Conservation (phyloP, 2,888 invertebrate species). For the Ypsolopha scabrella region DNA sequence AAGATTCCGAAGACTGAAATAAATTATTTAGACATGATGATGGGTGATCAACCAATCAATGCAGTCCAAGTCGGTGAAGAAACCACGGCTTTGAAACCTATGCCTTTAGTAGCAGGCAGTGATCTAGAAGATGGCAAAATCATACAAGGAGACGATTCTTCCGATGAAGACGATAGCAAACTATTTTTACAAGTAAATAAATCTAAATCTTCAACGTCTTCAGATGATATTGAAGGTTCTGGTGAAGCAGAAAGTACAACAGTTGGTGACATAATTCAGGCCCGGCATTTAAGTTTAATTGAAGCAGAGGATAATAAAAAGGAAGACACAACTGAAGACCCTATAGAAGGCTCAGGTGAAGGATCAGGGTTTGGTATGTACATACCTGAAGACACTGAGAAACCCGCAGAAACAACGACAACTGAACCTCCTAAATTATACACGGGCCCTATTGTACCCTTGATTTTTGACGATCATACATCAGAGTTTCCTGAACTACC, state of each 20-base stretch:
- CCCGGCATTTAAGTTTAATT: slow-evolving; percentile 8
- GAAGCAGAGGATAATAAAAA: background rate
- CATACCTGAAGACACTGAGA: slow-evolving; percentile 13
- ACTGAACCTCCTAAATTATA: slow-evolving; percentile 35
- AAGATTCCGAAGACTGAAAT: slow-evolving; percentile 42
- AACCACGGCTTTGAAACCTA: slow-evolving; percentile 46
- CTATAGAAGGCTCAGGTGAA: slow-evolving; percentile 42
- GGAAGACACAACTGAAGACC: slow-evolving; percentile 31
- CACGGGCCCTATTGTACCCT: slow-evolving; percentile 20
- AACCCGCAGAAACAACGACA: slow-evolving; percentile 20
- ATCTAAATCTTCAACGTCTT: slow-evolving; percentile 24
- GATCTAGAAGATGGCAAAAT: slow-evolving; percentile 56
- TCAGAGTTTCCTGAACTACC: slow-evolving; percentile 44
- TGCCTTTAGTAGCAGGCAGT: slow-evolving; percentile 38
- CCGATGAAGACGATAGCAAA: slow-evolving; percentile 50
- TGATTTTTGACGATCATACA: slow-evolving; percentile 24
- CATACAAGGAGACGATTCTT: slow-evolving; percentile 29
- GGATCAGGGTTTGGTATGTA: slow-evolving; percentile 37
- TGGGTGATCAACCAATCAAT: slow-evolving; percentile 71
- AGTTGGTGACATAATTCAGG: slow-evolving; percentile 32
- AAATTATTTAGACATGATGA: slow-evolving; percentile 69
- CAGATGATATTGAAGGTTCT: slow-evolving; percentile 44
- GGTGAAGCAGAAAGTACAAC: slow-evolving; percentile 53
- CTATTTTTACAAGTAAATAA: slow-evolving; percentile 46
- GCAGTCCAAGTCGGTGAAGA: slow-evolving; percentile 44